Conservation (phyloP, 2,888 invertebrate species). For the Polia nebulosa region DNA sequence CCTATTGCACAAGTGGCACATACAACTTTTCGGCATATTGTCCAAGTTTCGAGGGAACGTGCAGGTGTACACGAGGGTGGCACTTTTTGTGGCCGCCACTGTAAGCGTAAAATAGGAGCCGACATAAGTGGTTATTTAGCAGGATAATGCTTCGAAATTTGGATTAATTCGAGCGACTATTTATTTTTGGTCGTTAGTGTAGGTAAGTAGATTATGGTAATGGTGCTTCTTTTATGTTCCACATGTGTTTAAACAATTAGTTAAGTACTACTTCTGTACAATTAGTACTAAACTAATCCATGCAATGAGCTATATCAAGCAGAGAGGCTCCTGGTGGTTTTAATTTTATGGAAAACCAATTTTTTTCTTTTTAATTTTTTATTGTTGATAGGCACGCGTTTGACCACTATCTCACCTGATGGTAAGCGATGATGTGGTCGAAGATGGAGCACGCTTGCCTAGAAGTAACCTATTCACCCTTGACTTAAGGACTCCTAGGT, state of each 20-base stretch:
- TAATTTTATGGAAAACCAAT: too few species aligned
- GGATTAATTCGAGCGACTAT: constrained; percentile 76
- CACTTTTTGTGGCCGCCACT: constrained; percentile 82
- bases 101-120: constrained; percentile 85
- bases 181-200: constrained; percentile 65
- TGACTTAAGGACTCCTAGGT: too few species aligned
- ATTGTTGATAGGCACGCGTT: too few species aligned
- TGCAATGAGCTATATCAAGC: background rate
- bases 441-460: too few species aligned
- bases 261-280: background rate
- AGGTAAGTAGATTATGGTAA: constrained; percentile 71
- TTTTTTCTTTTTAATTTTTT: too few species aligned
- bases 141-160: constrained; percentile 76
- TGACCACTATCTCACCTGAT: too few species aligned
- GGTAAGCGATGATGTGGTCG: too few species aligned
- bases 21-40: constrained; percentile 78
- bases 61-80: constrained; percentile 88
- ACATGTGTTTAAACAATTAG: background rate
- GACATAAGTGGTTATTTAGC: constrained; percentile 87
- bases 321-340: background rate
- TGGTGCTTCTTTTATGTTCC: constrained; percentile 17
- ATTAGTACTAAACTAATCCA: too few species aligned
- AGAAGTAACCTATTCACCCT: too few species aligned
- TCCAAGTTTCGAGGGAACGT: constrained; percentile 84
- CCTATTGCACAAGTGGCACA: constrained; percentile 72